Base-by-base conservation (phyloP, 2,888 invertebrate genomes). In the Synanthedon tipuliformis region DNA sequence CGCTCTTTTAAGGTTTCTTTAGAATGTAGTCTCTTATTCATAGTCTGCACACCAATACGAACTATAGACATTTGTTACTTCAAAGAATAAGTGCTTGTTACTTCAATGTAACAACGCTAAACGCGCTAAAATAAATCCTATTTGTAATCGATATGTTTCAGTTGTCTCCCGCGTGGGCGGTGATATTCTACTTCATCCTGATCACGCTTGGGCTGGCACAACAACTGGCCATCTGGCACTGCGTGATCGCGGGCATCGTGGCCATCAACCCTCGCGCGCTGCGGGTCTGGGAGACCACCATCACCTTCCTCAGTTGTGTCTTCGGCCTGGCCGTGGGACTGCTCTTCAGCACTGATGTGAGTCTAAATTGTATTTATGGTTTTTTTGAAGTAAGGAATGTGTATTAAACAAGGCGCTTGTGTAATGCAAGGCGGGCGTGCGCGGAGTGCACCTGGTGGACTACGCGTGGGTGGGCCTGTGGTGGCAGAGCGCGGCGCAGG, bases 201-300 rank as follows among this genome's bases (percentile, higher is more conserved):
- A 94, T 96, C 59, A 88, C 95, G 66, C 95, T 97, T 69, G 96
- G 96, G 1, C 90, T 97, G 55, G 95, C 94, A 4, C 96, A 96
- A 65, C 93, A 96, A 81, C 86, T 96, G 62, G 95, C 95, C 0
- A 93, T 96, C 69, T 96, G 96, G 96, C 95, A 96, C 71, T 95
- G 95, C 68, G 94, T 96, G 52, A 93, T 96, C 57, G 93, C 94
- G 16, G 95, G 95, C 3, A 89, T 96, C 52, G 91, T 95, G 90
- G 89, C 95, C 48, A 89, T 95, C 73, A 91, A 94, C 78, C 82
- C 92, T n/a, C 88, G 90, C 70, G 88, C 90, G 57, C 77, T 96
- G 60, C 90, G 91, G 62, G 88, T 92, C 0, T 94, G 94, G 94
- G 93, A 94, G 78, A 94, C 94, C 1, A 93, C 93, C 5, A 93